These are phyloP conservation scores for Atherinosoma microstoma DNA, from an alignment of 2,797 vertebrate species.

Conservation along the genomic window DNA sequence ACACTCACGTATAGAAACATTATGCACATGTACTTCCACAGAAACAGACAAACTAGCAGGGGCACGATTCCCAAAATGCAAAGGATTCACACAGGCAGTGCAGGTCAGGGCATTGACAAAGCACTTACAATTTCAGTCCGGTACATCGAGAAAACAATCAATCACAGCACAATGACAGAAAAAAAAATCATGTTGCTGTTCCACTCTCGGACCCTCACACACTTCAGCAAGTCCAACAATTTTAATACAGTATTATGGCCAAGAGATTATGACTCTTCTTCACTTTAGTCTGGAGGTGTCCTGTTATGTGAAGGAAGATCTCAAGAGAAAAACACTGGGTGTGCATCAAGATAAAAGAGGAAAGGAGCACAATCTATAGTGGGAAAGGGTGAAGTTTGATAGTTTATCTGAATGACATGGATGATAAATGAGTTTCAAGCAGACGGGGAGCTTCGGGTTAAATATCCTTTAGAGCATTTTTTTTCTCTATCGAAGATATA, in stretches of 20 bases:
- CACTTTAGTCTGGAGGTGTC: constrained; percentile 46
- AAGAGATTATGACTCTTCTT: constrained; percentile 30
- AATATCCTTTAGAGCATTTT: constrained; percentile 4
- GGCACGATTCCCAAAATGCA: constrained; percentile 30
- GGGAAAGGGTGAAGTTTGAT: constrained; percentile 26
- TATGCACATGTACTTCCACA: constrained; percentile 11
- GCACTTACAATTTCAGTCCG: neutral
- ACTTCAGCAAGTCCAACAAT: constrained; percentile 33
- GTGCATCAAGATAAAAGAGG: constrained; percentile 16
- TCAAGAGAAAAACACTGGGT: neutral
- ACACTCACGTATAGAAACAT: constrained; percentile 14
- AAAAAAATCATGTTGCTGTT: constrained; percentile 44
- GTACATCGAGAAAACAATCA: constrained; percentile 33
- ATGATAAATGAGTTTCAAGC: constrained; percentile 22
- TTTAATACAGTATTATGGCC: constrained; percentile 16
- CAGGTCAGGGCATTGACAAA: neutral
- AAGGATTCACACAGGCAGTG: constrained; percentile 13
- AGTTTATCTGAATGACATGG: constrained; percentile 27
- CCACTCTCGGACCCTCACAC: constrained; percentile 38
- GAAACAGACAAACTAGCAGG: constrained; percentile 19
- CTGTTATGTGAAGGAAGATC: constrained; percentile 36
- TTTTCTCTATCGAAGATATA: constrained; percentile 15
- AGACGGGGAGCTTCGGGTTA: neutral
- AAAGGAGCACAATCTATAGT: constrained; percentile 16
- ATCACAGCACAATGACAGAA: constrained; percentile 45